Conservation (phyloP, 2,797 vertebrate genomes). For the Gallinago solitaria region DNA sequence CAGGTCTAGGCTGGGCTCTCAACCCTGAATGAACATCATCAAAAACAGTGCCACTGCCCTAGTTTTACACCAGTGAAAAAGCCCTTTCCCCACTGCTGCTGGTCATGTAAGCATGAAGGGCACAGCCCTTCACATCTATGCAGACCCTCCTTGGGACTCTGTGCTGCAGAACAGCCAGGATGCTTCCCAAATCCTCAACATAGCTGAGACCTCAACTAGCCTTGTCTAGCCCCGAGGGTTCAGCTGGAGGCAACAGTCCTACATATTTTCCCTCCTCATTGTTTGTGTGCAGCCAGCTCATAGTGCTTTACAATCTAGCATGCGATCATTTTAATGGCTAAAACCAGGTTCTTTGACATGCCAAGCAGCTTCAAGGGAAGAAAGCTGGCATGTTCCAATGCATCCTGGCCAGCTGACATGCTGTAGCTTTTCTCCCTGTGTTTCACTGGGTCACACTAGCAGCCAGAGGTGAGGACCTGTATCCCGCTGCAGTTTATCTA, state of each 20-base stretch:
- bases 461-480: background rate
- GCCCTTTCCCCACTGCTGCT: background rate
- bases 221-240: accelerated
- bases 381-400: background rate
- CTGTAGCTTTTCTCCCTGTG: accelerated
- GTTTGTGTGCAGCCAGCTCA: background rate
- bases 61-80: background rate
- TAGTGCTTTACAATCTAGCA: background rate
- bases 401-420: accelerated
- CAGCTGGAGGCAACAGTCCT: background rate
- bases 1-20: background rate
- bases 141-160: accelerated
- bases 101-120: accelerated
- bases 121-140: accelerated
- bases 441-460: background rate
- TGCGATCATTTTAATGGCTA: background rate
- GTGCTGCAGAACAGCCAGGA: accelerated
- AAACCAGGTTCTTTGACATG: background rate
- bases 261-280: accelerated
- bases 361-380: background rate
- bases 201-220: background rate
- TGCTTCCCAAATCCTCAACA: accelerated
- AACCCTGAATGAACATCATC: background rate
- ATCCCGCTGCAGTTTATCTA: background rate
- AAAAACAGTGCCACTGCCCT: background rate